A percentile compares a stretch with the other conserved stretches of the same genome.
Evolutionary conservation across 2,113 vertebrate genomes (phyloP).

Genomic region (Gambusia affinis): DNA sequence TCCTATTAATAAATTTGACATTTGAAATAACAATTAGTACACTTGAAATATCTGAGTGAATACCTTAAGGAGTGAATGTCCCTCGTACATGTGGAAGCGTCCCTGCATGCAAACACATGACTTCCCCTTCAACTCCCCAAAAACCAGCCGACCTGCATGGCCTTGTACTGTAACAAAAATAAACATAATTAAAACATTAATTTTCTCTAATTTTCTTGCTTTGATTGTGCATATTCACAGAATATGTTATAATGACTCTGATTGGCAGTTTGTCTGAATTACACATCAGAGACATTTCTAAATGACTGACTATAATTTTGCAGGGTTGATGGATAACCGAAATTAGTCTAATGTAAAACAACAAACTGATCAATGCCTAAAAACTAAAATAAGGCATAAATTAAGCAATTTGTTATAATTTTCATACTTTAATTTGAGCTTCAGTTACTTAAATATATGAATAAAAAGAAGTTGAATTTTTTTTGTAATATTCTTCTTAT

Average conservation of each 20-base stretch:
- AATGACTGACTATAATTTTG: too few relatives aligned
- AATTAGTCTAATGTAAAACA: too few relatives aligned
- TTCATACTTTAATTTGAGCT: not conserved
- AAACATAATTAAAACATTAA: not conserved
- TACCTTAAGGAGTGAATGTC: constrained; percentile 82
- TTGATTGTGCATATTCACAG: not conserved
- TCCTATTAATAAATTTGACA: not conserved
- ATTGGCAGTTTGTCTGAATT: too few relatives aligned
- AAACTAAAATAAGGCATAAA: too few relatives aligned
- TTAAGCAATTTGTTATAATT: too few relatives aligned
- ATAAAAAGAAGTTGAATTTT: not conserved
- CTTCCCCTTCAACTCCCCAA: constrained; percentile 82
- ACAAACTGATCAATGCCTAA: too few relatives aligned
- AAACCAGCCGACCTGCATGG: constrained; percentile 80
- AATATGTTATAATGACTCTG: too few relatives aligned
- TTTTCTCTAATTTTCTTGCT: not conserved
- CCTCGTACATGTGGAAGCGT: constrained; percentile 87
- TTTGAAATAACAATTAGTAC: not conserved
- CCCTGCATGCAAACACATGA: constrained; percentile 87
- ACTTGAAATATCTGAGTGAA: not conserved
- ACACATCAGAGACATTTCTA: too few relatives aligned
- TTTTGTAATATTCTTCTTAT: not conserved
- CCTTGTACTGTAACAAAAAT: constrained; percentile 76
- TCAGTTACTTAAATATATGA: not conserved
- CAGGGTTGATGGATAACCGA: too few relatives aligned